Base-by-base conservation (phyloP, 2,888 invertebrate genomes). In the Prosapia bicincta region DNA sequence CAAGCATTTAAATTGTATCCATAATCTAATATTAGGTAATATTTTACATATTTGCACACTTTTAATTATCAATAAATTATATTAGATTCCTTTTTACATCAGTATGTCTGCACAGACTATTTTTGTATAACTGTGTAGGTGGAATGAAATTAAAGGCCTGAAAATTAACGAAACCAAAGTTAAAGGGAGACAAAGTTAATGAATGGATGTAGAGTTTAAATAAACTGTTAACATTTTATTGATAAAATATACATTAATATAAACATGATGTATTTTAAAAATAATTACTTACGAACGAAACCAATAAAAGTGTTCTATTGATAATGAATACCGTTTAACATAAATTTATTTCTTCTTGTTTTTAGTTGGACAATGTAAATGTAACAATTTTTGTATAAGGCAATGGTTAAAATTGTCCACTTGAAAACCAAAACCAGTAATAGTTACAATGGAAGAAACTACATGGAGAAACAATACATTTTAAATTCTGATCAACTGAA, bases 1-100 rank as follows among this genome's bases (percentile, higher is more conserved):
- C 74, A 69, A 69, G 69, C 28, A 20, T 72, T 69, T 54, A 54
- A 69, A 74, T 54, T 73, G 69, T 74, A 74, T 66, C 69, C 54
- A 69, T 69, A 65, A 74, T 30, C 65, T 69, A 69, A 74, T 28
- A 65, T 74, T 69, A 74, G 67, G 54, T 73, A 73, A 54, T 54
- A 54, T 54, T 54, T 20, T 54, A 54, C 54, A 54, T 54, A 54
- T 54, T 54, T 54, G 54, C 54, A 54, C 69, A 74, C 32, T 74
- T 74, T 71, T 65, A 28, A 24, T 26, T 43, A 26, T 68, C 43
- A 25, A 68, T 69, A 68, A 67, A 73, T 28, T 66, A 66, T 26
- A 73, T 32, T 72, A 65, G 66, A 72, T 66, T 66, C 15, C 67
- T 67, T 54, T 54, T 54, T 54, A 54, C 54, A 54, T 54, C 54